phyloP scores from a whole-genome alignment of 2,797 vertebrate genomes.

The Cryptoblepharus egeriae region DNA sequence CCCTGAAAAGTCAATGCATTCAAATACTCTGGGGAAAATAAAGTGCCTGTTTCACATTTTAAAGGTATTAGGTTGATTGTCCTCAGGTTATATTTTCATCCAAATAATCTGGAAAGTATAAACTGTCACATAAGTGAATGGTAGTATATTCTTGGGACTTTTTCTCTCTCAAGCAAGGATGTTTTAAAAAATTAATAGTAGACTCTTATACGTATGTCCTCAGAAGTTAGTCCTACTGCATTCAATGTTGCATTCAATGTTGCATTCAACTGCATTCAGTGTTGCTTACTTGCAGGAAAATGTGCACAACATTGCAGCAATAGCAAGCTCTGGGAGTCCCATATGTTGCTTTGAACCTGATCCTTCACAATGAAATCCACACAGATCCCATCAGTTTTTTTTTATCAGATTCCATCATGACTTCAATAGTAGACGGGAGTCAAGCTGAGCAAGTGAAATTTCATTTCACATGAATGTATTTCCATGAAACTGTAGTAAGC shows the following conservation, averaged over 20 bases:
- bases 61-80: not conserved
- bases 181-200: too few relatives aligned
- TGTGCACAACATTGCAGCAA: too few relatives aligned
- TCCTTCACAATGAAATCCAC: not conserved
- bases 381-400: not conserved
- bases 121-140: slow-evolving; percentile 22
- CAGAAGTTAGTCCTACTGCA: too few relatives aligned
- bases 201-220: too few relatives aligned
- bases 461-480: not conserved
- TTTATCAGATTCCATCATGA: not conserved
- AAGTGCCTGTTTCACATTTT: not conserved
- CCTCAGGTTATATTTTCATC: not conserved
- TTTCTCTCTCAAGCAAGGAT: not conserved
- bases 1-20: not conserved
- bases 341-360: too few relatives aligned
- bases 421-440: not conserved
- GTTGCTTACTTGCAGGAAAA: too few relatives aligned
- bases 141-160: slow-evolving; percentile 15
- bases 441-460: not conserved
- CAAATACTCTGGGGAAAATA: not conserved
- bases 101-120: not conserved
- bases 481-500: not conserved
- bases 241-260: too few relatives aligned
- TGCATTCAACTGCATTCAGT: too few relatives aligned
- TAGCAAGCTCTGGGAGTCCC: too few relatives aligned